Conservation (phyloP, 2,113 vertebrate species). For the Oncorhynchus nerka region DNA sequence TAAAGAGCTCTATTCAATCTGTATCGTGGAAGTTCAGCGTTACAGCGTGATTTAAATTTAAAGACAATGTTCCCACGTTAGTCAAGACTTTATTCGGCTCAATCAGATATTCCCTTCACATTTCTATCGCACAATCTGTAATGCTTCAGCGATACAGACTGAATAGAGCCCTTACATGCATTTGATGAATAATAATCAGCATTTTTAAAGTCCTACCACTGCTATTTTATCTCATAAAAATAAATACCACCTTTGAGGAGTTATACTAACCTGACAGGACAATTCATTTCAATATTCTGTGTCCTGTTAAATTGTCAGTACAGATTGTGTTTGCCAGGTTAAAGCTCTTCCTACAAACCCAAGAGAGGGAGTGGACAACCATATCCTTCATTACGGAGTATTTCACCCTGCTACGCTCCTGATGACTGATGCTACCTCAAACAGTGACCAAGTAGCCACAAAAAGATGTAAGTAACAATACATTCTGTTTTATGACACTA, state of each 20-base stretch:
- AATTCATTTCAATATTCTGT: not conserved
- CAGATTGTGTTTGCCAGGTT: constrained; percentile 10
- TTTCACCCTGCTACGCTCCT: constrained; percentile 8
- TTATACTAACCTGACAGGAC: not conserved
- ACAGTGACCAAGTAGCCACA: constrained; percentile 11
- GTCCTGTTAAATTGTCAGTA: constrained; percentile 11
- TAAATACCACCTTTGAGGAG: not conserved
- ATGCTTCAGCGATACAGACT: too few relatives aligned
- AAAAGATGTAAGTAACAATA: constrained; percentile 34
- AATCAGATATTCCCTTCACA: too few relatives aligned
- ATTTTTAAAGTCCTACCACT: not conserved
- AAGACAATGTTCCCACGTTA: too few relatives aligned
- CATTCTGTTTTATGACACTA: constrained; percentile 52
- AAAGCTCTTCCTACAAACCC: constrained; percentile 6
- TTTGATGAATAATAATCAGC: not conserved
- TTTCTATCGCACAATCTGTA: too few relatives aligned
- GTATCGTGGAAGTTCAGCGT: too few relatives aligned
- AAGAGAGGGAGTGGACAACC: constrained; percentile 5
- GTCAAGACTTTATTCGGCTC: too few relatives aligned
- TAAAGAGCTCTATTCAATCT: constrained; percentile 25
- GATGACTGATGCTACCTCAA: constrained; percentile 36
- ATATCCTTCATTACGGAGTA: not conserved
- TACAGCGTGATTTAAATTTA: too few relatives aligned
- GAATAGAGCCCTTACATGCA: not conserved
- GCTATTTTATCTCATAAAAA: not conserved